Evolutionary conservation across 2,888 invertebrate species (phyloP).

Genomic region (Selenia dentaria): DNA sequence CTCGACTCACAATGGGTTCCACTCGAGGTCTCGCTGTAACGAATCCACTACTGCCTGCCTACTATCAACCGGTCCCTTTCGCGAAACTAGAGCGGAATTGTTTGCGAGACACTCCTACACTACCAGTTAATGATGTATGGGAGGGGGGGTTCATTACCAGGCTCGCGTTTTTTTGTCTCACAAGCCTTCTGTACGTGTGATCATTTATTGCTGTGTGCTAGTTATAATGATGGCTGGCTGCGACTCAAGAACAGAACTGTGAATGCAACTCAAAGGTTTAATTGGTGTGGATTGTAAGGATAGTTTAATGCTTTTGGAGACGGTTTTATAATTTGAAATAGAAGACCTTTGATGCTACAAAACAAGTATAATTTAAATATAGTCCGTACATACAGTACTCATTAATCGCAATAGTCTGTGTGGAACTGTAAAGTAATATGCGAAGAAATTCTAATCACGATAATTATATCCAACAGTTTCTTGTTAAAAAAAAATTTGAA

Average conservation of each 20-base stretch:
- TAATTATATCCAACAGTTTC: too few relatives aligned
- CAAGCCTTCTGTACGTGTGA: conserved; percentile 32
- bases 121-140: conserved; percentile 77
- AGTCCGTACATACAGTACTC: too few relatives aligned
- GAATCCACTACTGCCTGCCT: conserved; percentile 75
- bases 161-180: conserved; percentile 49
- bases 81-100: conserved; percentile 76
- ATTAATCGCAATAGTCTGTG: too few relatives aligned
- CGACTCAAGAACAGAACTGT: conserved; percentile 23
- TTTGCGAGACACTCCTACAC: conserved; percentile 69
- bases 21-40: conserved; percentile 79
- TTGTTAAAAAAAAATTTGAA: too few relatives aligned
- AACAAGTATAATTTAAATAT: too few relatives aligned
- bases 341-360: too few relatives aligned
- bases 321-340: conserved; percentile 12
- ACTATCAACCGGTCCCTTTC: conserved; percentile 70
- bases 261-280: conserved; percentile 28
- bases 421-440: too few relatives aligned
- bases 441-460: too few relatives aligned
- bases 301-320: conserved; percentile 13
- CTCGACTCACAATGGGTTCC: conserved; percentile 78
- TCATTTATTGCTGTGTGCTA: conserved; percentile 35
- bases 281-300: conserved; percentile 31
- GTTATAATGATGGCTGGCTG: conserved; percentile 33
- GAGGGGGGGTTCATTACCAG: conserved; percentile 68